phyloP scores from a whole-genome alignment of 53 echinoderm and acorn worm species.

The Pentamera pediparva region DNA sequence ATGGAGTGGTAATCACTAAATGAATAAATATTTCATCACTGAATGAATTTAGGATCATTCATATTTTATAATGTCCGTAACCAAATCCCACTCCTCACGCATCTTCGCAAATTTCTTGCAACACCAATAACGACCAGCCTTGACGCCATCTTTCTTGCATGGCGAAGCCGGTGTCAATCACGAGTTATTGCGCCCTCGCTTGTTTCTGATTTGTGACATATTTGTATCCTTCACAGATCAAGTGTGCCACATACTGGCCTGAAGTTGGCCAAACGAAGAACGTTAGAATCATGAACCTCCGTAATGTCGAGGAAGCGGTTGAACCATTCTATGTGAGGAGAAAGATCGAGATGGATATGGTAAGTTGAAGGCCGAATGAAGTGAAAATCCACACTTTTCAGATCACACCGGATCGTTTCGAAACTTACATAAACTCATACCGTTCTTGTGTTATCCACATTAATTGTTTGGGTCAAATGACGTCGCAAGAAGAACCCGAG shows the following conservation, averaged over 20 bases:
- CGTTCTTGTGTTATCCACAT: neutral
- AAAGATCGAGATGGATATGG: neutral
- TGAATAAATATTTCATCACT: no score
- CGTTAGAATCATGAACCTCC: neutral
- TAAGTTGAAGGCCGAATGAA: neutral
- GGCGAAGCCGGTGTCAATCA: neutral
- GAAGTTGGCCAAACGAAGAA: neutral
- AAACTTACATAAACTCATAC: neutral
- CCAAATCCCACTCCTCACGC: no score
- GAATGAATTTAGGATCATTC: neutral
- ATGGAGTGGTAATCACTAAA: no score
- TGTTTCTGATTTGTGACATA: neutral
- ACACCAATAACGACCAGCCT: no score
- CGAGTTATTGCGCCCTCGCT: neutral
- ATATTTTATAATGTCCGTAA: neutral
- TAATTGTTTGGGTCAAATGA: neutral
- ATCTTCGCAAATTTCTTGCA: no score
- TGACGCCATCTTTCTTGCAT: no score
- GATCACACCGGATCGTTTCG: no score
- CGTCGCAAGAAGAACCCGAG: no score
- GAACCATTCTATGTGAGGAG: neutral
- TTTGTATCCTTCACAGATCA: neutral
- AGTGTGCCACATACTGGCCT: slow-evolving; percentile 15
- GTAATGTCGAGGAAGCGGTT: neutral
- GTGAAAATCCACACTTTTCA: no score